phyloP scores from a whole-genome alignment of 2,888 invertebrate genomes.

The Campaea margaritaria region DNA sequence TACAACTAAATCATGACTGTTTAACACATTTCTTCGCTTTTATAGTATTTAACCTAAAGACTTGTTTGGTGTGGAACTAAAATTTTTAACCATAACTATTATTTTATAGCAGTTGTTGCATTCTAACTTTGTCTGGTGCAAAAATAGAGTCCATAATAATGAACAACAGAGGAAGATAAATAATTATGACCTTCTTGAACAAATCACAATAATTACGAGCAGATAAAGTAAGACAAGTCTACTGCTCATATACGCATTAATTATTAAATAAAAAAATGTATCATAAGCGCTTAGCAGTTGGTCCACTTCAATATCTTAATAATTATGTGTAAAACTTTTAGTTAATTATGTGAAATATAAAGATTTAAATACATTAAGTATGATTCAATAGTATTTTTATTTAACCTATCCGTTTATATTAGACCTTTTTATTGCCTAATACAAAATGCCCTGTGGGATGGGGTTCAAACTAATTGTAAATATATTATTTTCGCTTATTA shows the following conservation, averaged over 20 bases:
- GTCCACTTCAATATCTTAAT: too few relatives aligned
- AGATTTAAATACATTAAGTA: slow-evolving; percentile 1
- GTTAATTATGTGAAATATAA: not conserved
- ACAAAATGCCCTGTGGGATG: too few relatives aligned
- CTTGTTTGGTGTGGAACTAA: slow-evolving; percentile 19
- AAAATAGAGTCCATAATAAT: not conserved
- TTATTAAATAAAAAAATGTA: too few relatives aligned
- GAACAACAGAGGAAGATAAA: too few relatives aligned
- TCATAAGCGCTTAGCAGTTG: too few relatives aligned
- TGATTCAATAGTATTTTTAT: not conserved
- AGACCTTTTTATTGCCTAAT: too few relatives aligned
- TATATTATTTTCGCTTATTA: too few relatives aligned
- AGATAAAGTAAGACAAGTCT: too few relatives aligned
- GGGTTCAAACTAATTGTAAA: too few relatives aligned
- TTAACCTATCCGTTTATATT: not conserved
- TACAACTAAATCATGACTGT: not conserved
- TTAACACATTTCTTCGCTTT: not conserved
- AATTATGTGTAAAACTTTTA: not conserved
- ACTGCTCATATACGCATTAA: too few relatives aligned
- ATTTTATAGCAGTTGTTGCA: not conserved
- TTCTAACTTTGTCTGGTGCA: not conserved
- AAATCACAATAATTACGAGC: too few relatives aligned
- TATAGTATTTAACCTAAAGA: slow-evolving; percentile 6
- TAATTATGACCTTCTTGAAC: not conserved
- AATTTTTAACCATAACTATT: slow-evolving; percentile 3